Conservation (phyloP, 2,113 vertebrate genomes). For the Gallinago paraguaiae region DNA sequence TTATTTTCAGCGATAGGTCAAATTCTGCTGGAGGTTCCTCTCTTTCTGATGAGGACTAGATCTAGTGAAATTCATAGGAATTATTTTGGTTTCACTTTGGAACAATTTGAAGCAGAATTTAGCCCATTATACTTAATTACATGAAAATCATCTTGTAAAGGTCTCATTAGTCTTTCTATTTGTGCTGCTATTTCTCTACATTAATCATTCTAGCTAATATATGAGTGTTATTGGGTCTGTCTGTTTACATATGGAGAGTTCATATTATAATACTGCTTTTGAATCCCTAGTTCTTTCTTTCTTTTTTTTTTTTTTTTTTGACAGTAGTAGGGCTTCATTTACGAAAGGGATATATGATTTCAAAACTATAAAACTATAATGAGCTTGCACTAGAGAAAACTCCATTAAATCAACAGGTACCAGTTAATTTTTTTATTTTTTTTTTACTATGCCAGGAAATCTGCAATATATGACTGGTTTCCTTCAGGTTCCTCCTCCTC, state of each 20-base stretch:
- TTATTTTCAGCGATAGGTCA: background rate
- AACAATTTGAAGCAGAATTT: background rate
- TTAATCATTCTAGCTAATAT: background rate
- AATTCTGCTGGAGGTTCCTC: background rate
- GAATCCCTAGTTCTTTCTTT: background rate
- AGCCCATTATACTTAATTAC: conserved; percentile 1
- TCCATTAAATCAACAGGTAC: background rate
- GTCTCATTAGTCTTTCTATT: conserved; percentile 36
- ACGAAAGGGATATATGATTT: background rate
- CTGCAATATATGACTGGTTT: background rate
- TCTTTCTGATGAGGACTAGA: background rate
- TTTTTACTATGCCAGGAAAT: background rate
- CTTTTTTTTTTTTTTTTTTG: background rate
- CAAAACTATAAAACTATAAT: background rate
- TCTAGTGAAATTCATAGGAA: background rate
- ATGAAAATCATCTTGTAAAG: background rate
- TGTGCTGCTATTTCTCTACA: background rate
- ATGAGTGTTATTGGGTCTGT: background rate
- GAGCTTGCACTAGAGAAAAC: background rate
- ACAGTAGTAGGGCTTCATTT: background rate
- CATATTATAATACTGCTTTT: background rate
- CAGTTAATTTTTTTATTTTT: background rate
- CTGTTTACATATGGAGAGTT: background rate
- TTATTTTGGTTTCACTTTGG: background rate
- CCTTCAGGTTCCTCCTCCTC: background rate